These are phyloP conservation scores for Phymanthus crucifer DNA, from an alignment of 92 coral and sea anemone genomes.

Conservation along the genomic window DNA sequence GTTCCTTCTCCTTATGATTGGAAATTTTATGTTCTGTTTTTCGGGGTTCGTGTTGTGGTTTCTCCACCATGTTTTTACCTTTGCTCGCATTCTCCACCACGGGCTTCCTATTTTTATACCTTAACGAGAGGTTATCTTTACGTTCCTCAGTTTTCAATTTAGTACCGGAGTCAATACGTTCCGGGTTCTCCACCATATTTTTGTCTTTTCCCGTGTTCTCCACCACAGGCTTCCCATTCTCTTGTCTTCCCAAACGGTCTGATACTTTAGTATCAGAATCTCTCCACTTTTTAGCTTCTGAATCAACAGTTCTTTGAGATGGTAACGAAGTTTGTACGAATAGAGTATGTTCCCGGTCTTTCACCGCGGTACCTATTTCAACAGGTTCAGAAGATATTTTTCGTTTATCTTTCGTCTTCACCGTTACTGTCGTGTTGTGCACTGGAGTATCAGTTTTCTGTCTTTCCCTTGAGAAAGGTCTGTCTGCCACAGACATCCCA, in stretches of 20 bases:
- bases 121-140: background rate
- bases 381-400: background rate
- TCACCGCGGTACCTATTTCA: background rate
- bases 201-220: background rate
- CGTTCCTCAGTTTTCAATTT: background rate
- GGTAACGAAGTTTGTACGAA: background rate
- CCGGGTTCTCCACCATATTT: slow-evolving; percentile 2
- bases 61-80: background rate
- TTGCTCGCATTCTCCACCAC: background rate
- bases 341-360: slow-evolving; percentile 21
- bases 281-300: background rate
- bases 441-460: background rate
- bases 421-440: background rate
- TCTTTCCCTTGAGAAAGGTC: background rate
- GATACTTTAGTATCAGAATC: background rate
- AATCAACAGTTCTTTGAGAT: background rate
- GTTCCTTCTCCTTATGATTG: too few relatives aligned
- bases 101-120: background rate
- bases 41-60: background rate
- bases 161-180: too few relatives aligned
- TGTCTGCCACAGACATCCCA: background rate
- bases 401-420: background rate
- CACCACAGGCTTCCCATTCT: background rate
- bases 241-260: background rate
- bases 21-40: background rate